Evolutionary conservation across 1,140 invertebrate genomes (phyloP), one percentile per base, ranked within the genome.

Genomic region (Diplogasteroides magnus): DNA sequence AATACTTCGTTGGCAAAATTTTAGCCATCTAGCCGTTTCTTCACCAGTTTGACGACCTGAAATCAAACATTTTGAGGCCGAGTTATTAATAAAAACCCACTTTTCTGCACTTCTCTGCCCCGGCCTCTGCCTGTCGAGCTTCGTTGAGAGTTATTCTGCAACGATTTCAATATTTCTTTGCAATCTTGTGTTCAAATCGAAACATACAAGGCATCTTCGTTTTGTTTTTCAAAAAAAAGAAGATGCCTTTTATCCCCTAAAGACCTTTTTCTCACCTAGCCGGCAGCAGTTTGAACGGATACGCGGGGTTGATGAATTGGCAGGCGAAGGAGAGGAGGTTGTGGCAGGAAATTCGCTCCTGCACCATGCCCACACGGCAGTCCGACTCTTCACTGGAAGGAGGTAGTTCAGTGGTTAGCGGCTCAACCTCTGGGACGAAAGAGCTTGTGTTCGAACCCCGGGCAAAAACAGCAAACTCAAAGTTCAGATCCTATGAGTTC

Each of bases 61-160:
- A 48, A 48, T 48, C 19, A 48, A 19, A 11, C 19, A 19, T 6
- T 48, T 48, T 6, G 6, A 11, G 19, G 19, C 37, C 19, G 37
- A 48, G 19, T 48, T 48, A 6, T 19, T 19, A 48, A 48, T 11
- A 19, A 48, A 48, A 11, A 19, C 37, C 19, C 6, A 48, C 70
- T 58, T 72, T 71, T 58, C 70, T 26, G 64, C 70, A 72, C 31
- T 72, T 72, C 61, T 72, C 70, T 31, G 70, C 70, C n/a, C 70
- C 70, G 27, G 26, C 60, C 28, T 72, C 70, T 27, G 70, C 70
- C 37, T 72, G 64, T 14, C 70, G 32, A 61, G 70, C 70, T 31
- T 72, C 70, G 23, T 64, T 26, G 14, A 64, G 14, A 13, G 28
- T 31, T 11, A 0, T 64, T 32, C 23, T 29, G n/a, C 23, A 64